These are phyloP conservation scores for Cheiracanthium punctorium DNA, from an alignment of 2,888 invertebrate genomes.

Conservation along the genomic window DNA sequence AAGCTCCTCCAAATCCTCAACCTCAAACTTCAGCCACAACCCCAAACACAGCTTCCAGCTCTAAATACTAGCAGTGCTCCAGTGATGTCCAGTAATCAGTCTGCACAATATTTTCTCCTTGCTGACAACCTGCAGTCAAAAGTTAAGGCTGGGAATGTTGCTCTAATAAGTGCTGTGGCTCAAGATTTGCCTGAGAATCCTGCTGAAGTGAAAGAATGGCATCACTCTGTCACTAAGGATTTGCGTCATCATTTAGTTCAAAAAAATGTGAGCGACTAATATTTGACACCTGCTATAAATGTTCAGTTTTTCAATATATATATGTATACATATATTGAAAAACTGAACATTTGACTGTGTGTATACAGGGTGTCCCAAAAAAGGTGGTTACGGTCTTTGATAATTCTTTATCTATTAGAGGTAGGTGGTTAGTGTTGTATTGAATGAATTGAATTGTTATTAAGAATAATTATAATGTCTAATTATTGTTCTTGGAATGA, in stretches of 20 bases:
- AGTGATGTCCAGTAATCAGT: conserved; percentile 18
- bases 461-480: too few relatives aligned
- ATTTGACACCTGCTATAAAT: too few relatives aligned
- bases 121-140: conserved; percentile 48
- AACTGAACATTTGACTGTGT: too few relatives aligned
- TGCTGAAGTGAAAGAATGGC: conserved; percentile 88
- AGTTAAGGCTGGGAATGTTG: conserved; percentile 33
- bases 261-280: too few relatives aligned
- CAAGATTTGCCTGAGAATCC: conserved; percentile 59
- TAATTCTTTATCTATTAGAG: too few relatives aligned
- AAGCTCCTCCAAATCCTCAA: conserved; percentile 50
- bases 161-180: conserved; percentile 34
- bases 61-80: conserved; percentile 47
- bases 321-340: too few relatives aligned
- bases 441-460: too few relatives aligned
- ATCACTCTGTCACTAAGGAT: conserved; percentile 96
- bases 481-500: too few relatives aligned
- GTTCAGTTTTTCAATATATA: too few relatives aligned
- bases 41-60: conserved; percentile 71
- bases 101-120: conserved; percentile 42
- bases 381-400: too few relatives aligned
- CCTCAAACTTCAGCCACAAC: conserved; percentile 45
- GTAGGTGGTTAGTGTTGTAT: too few relatives aligned
- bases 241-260: conserved; percentile 98
- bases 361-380: too few relatives aligned